Evolutionary conservation across 2,888 invertebrate species (phyloP).

Genomic region (Leptothorax acervorum): DNA sequence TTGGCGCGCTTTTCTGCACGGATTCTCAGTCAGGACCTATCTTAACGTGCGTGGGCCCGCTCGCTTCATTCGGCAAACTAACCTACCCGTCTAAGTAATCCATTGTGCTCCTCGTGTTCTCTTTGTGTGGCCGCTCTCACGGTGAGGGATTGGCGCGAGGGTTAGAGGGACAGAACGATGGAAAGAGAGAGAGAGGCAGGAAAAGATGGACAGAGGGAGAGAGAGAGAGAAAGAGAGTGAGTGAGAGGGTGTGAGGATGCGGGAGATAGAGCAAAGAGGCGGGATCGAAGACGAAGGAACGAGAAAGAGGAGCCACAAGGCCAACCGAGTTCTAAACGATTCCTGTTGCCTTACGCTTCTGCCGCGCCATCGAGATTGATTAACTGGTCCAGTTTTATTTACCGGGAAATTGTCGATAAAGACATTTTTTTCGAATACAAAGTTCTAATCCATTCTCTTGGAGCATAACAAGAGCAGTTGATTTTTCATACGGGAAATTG

Average conservation of each 20-base stretch:
- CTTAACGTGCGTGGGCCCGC: constrained; percentile 82
- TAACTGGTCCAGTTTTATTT: constrained; percentile 78
- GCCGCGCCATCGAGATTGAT: constrained; percentile 70
- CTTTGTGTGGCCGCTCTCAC: constrained; percentile 82
- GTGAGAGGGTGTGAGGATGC: constrained; percentile 62
- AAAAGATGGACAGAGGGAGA: constrained; percentile 47
- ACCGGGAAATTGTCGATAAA: constrained; percentile 40
- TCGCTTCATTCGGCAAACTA: constrained; percentile 82
- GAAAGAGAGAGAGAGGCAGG: constrained; percentile 35
- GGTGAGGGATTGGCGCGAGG: constrained; percentile 76
- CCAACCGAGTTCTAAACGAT: constrained; percentile 78
- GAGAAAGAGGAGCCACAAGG: constrained; percentile 79
- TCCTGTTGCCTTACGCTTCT: constrained; percentile 75
- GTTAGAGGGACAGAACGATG: constrained; percentile 73
- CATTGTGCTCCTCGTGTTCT: constrained; percentile 82
- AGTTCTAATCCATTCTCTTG: neutral
- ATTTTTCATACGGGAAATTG: neutral
- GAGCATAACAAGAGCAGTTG: neutral
- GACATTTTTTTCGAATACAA: neutral
- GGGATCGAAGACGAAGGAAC: constrained; percentile 60
- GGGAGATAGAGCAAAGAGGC: constrained; percentile 58
- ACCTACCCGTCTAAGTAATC: constrained; percentile 84
- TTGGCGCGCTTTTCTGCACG: constrained; percentile 72
- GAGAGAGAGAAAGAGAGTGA: constrained; percentile 48
- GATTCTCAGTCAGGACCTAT: constrained; percentile 82